Base-by-base conservation (phyloP, 2,888 invertebrate genomes). In the Caenorhabditis zanzibari region DNA sequence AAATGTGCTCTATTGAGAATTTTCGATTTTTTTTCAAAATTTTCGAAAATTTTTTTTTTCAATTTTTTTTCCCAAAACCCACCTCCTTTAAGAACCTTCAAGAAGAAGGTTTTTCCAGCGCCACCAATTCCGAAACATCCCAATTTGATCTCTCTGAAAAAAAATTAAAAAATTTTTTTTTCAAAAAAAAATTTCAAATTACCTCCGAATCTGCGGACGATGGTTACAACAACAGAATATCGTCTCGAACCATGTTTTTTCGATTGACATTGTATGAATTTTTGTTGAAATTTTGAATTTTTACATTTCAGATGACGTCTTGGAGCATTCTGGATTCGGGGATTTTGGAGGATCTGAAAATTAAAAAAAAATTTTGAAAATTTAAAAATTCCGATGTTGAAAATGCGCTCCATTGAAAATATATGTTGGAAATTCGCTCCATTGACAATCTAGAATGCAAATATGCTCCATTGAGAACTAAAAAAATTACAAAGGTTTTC, bases 1-100 rank as follows among this genome's bases (percentile, higher is more conserved):
- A 56, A 41, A n/a, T 28, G 12, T 22, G 52, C 52, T 28, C 61
- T 12, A 35, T 22, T 22, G 47, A 47, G 47, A n/a, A 19, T 7
- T 35, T n/a, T n/a, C n/a, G n/a, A n/a, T n/a, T n/a, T n/a, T n/a
- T 12, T 58, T 19, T 35, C 26, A 12, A 24, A 69, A 44, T 9
- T n/a, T 35, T 7, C 38, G 38, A 52, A 41, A 2, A 52, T 4
- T 1, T 24, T 58, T 5, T 19, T 26, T 32, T 26, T 16, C 49
- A 32, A 26, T 12, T 19, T 56, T 56, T 69, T 10, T 7, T 0
- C 10, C n/a, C 5, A 26, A 26, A 24, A 47, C 35, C 0, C 6
- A 90, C 90, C 90, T 79, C 90, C 90, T 87, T 90, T 90, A 10
- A 91, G 68, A 28, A 89, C 77, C 56, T 90, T 91, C 38, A 91